phyloP scores from a whole-genome alignment of 2,113 vertebrate genomes.

The Monopterus albus region DNA sequence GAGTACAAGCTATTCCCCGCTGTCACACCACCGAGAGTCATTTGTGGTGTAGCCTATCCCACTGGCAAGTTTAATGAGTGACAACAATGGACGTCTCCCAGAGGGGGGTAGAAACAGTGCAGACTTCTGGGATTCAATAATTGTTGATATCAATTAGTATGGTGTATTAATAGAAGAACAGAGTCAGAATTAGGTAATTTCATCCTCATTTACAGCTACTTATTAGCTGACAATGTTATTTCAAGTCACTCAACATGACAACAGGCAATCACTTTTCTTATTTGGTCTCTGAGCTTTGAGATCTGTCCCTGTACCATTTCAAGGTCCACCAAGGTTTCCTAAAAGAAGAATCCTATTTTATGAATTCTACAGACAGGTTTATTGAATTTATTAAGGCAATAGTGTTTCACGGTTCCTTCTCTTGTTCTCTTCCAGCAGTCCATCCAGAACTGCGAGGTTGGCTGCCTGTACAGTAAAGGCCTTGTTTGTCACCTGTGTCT shows the following conservation, averaged over 20 bases:
- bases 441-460: conserved; percentile 41
- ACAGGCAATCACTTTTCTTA: background rate
- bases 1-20: conserved; percentile 35
- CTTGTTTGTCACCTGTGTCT: conserved; percentile 70
- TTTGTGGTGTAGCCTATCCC: conserved; percentile 37
- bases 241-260: background rate
- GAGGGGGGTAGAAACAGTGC: background rate
- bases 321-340: background rate
- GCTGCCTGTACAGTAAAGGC: conserved; percentile 59
- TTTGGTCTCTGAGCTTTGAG: background rate
- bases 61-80: conserved; percentile 66
- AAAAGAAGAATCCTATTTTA: background rate
- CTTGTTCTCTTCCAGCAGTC: background rate
- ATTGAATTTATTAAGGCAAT: background rate
- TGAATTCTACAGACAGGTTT: background rate
- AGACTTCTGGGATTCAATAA: conserved; percentile 29
- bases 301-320: background rate
- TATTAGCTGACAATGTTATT: background rate
- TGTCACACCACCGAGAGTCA: too few relatives aligned
- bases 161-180: background rate
- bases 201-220: conserved; percentile 9
- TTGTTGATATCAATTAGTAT: conserved; percentile 29
- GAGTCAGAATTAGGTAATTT: background rate
- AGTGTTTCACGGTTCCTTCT: background rate
- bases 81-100: conserved; percentile 36